Base-by-base conservation (phyloP, 2,797 vertebrate genomes). In the Trachurus trachurus region DNA sequence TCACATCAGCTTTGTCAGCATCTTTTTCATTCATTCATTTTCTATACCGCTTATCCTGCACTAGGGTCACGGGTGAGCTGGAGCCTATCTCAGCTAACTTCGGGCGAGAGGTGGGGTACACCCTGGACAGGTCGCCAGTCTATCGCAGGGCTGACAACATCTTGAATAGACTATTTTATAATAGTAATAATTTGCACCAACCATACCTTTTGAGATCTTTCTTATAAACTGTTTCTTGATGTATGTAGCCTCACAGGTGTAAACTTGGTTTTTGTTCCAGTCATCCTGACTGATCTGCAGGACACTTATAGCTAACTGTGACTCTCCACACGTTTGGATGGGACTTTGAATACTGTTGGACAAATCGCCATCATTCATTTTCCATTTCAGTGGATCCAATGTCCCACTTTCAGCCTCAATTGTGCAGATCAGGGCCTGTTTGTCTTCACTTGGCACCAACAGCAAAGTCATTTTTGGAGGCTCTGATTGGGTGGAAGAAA, bases 241-340 rank as follows among this genome's bases (percentile, higher is more conserved):
- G 53, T 73, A 54, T 2, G 1, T 31, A 45, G 57, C 52, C 58
- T 76, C 64, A 69, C 74, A 82, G 1, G 52, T 69, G 15, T 73
- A 73, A 59, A 77, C 74, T 4, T 34, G 2, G 6, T 47, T 2
- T 26, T 6, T 19, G 13, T 82, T 44, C 80, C 80, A 82, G 3
- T 81, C 78, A 1, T 63, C 71, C 0, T 0, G 31, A 34, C 31
- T 39, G 57, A 72, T 42, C 5, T 54, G 69, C 21, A 77, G 39
- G 39, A 77, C 13, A 17, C 74, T 81, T 37, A 64, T 4, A 37
- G 60, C 39, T 74, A 59, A 69, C 65, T 66, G 7, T 29, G 2
- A 1, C 0, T 4, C 0, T 66, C 31, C 70, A 47, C 0, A 5
- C 9, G 7, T 34, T n/a, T 1, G 0, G 9, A 40, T 0, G 11